phyloP scores from a whole-genome alignment of 2,797 vertebrate genomes.

The Argya squamiceps region DNA sequence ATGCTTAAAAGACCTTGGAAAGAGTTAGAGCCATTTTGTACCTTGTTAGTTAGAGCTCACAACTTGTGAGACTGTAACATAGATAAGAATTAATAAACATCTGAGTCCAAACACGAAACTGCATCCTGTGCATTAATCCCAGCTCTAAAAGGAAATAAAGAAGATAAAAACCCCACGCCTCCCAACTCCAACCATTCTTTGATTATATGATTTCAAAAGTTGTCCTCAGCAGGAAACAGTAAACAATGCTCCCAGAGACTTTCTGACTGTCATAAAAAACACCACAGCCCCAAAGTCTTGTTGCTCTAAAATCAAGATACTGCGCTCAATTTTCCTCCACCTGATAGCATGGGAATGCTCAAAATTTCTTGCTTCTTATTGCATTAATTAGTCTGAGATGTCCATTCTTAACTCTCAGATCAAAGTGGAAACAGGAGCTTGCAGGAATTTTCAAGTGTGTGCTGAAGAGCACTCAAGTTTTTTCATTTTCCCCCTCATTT shows the following conservation, averaged over 20 bases:
- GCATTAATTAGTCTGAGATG: not conserved
- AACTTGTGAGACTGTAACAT: no score
- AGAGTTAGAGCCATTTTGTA: no score
- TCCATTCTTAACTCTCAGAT: not conserved
- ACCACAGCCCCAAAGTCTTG: not conserved
- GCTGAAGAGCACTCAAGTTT: not conserved
- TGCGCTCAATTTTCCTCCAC: not conserved
- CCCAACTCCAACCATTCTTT: not conserved
- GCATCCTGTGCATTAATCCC: no score
- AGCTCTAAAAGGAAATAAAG: no score
- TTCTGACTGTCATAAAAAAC: not conserved
- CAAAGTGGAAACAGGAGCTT: not conserved
- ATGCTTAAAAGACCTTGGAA: no score
- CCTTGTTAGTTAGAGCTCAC: no score
- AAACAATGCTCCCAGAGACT: not conserved
- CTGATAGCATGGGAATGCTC: not conserved
- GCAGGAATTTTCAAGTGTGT: not conserved
- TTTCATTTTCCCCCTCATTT: not conserved
- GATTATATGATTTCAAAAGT: not conserved
- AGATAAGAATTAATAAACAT: no score
- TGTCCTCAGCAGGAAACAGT: not conserved
- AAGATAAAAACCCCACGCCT: no score
- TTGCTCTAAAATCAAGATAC: not conserved
- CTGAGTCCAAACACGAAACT: no score
- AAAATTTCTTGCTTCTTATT: not conserved